Percentiles rank a stretch among this genome's conserved stretches.
These are phyloP conservation scores for Phoenicopterus ruber DNA, from an alignment of 2,113 vertebrate species.

Conservation along the genomic window DNA sequence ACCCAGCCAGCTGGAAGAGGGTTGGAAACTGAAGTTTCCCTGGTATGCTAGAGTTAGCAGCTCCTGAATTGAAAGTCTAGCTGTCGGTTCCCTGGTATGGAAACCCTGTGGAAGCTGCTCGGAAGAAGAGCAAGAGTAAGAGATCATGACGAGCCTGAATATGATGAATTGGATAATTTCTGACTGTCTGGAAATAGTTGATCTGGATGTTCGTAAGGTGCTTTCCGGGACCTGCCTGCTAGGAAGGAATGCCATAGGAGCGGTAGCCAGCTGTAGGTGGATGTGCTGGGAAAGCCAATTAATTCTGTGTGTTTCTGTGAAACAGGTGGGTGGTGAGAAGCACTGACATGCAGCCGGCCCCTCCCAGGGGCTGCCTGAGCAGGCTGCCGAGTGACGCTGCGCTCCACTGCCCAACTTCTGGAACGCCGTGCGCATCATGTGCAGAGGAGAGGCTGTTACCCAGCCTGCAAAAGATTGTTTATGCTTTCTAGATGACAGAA, in stretches of 20 bases:
- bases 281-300: neutral
- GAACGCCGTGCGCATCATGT: too few species aligned
- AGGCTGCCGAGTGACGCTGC: neutral
- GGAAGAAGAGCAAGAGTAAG: neutral
- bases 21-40: neutral
- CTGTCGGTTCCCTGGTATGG: neutral
- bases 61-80: neutral
- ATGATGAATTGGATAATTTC: neutral
- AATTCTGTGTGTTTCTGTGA: neutral
- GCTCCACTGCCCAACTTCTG: neutral
- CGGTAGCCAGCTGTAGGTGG: neutral
- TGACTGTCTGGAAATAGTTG: neutral
- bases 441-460: neutral
- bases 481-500: neutral
- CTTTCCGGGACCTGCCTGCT: neutral
- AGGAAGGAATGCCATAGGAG: neutral
- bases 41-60: neutral
- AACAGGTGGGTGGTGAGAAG: neutral
- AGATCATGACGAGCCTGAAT: neutral
- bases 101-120: neutral
- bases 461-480: neutral
- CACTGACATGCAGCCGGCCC: rapidly evolving
- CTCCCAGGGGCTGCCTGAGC: neutral
- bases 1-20: neutral
- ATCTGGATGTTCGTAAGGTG: neutral